These are phyloP conservation scores for Agrochola lota DNA, from an alignment of 2,888 invertebrate genomes.

Conservation along the genomic window DNA sequence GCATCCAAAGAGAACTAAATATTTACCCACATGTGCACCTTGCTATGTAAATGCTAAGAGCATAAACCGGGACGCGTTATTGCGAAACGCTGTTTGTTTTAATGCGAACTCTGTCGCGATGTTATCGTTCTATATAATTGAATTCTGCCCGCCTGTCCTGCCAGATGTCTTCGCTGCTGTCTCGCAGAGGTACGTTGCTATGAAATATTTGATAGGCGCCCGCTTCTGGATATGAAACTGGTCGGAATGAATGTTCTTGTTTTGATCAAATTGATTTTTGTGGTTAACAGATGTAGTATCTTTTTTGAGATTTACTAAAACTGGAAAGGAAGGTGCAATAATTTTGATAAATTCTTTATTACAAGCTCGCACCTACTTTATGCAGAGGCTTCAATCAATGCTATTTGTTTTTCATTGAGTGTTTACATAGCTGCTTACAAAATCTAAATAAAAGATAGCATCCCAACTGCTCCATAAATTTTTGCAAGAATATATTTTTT, in stretches of 20 bases:
- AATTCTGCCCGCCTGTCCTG: slow-evolving; percentile 80
- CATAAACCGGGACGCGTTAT: slow-evolving; percentile 67
- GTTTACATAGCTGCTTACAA: not conserved
- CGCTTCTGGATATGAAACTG: slow-evolving; percentile 69
- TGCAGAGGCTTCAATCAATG: not conserved
- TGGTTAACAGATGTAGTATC: slow-evolving; percentile 33
- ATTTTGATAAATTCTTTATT: not conserved
- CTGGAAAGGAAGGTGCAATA: not conserved
- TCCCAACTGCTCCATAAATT: not conserved
- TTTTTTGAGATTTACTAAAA: not conserved
- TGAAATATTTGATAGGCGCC: slow-evolving; percentile 85
- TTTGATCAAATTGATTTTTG: slow-evolving; percentile 68
- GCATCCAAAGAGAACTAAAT: slow-evolving; percentile 16
- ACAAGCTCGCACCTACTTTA: not conserved
- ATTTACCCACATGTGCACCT: slow-evolving; percentile 48
- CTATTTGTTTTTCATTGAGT: not conserved
- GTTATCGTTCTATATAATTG: slow-evolving; percentile 81
- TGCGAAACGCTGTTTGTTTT: slow-evolving; percentile 76
- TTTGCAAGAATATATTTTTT: too few relatives aligned
- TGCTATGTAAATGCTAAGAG: slow-evolving; percentile 69
- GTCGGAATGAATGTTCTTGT: slow-evolving; percentile 64
- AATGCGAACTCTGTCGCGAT: slow-evolving; percentile 77
- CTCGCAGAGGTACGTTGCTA: slow-evolving; percentile 81
- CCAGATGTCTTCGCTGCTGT: slow-evolving; percentile 78
- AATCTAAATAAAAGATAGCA: not conserved